Conservation (phyloP, 2,888 invertebrate genomes). For the Hedya salicella region DNA sequence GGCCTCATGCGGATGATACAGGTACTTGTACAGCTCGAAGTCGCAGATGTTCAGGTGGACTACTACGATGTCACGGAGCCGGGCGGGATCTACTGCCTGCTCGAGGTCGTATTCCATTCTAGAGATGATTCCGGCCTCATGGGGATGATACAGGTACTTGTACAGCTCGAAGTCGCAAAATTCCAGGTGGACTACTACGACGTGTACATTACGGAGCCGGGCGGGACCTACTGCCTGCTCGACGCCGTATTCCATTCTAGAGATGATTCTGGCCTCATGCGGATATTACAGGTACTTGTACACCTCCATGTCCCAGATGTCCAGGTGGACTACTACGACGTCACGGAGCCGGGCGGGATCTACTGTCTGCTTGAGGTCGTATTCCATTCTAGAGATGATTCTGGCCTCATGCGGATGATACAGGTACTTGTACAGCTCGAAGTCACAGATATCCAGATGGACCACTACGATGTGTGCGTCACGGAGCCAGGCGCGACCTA, state of each 20-base stretch:
- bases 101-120: constrained; percentile 18
- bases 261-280: constrained; percentile 7
- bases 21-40: constrained; percentile 7
- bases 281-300: constrained; percentile 13
- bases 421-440: constrained; percentile 11
- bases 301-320: constrained; percentile 36
- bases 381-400: constrained; percentile 16
- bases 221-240: background rate
- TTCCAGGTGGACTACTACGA: background rate
- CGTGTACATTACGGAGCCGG: constrained; percentile 22
- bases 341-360: constrained; percentile 28
- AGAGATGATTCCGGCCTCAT: constrained; percentile 9
- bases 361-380: constrained; percentile 40
- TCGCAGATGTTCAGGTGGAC: background rate
- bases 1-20: constrained; percentile 26
- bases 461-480: too few relatives aligned
- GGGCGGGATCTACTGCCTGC: constrained; percentile 22
- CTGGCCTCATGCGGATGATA: constrained; percentile 25
- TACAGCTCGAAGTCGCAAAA: too few relatives aligned
- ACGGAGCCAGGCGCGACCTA: background rate
- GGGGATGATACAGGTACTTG: constrained; percentile 7
- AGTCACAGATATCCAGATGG: too few relatives aligned
- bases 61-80: background rate
- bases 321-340: constrained; percentile 40
- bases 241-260: constrained; percentile 16